Percentiles rank a stretch among this genome's conserved stretches.
phyloP scores from a whole-genome alignment of 92 coral and sea anemone species.

The Galaxea fascicularis region DNA sequence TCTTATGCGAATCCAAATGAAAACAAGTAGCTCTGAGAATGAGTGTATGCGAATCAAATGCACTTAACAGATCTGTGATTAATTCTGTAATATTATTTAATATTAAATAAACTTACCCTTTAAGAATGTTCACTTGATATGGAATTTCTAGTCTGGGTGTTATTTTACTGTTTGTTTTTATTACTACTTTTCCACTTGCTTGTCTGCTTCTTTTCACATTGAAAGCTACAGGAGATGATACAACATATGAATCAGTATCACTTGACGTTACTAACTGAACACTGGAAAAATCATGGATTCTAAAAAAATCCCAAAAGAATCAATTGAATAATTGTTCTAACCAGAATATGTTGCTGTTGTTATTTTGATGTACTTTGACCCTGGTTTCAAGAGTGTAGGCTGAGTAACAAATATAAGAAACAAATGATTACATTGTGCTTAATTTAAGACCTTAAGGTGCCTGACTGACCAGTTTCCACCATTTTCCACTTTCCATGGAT shows the following conservation, averaged over 20 bases:
- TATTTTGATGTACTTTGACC: conserved; percentile 80
- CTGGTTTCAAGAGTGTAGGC: conserved; percentile 92
- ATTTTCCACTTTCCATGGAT: too few relatives aligned
- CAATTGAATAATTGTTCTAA: conserved; percentile 18
- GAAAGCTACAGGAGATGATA: conserved; percentile 61
- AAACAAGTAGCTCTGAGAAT: too few relatives aligned
- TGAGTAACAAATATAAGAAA: conserved; percentile 40
- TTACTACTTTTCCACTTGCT: conserved; percentile 79
- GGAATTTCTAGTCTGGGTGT: conserved; percentile 83
- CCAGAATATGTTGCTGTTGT: conserved; percentile 93
- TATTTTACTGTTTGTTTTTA: conserved; percentile 87
- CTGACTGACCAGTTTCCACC: too few relatives aligned
- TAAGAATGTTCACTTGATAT: conserved; percentile 92
- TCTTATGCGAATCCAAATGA: too few relatives aligned
- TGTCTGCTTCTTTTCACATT: conserved; percentile 90
- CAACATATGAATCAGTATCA: background rate
- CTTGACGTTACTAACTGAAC: background rate
- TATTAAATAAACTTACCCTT: conserved; percentile 75
- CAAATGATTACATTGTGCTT: background rate
- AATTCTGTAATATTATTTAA: too few relatives aligned
- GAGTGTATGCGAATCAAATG: too few relatives aligned
- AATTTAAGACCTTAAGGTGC: background rate
- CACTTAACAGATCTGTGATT: too few relatives aligned
- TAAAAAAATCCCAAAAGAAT: background rate
- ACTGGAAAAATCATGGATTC: background rate